Conservation (phyloP, 2,888 invertebrate genomes). For the Troglohyphantes excavatus region DNA sequence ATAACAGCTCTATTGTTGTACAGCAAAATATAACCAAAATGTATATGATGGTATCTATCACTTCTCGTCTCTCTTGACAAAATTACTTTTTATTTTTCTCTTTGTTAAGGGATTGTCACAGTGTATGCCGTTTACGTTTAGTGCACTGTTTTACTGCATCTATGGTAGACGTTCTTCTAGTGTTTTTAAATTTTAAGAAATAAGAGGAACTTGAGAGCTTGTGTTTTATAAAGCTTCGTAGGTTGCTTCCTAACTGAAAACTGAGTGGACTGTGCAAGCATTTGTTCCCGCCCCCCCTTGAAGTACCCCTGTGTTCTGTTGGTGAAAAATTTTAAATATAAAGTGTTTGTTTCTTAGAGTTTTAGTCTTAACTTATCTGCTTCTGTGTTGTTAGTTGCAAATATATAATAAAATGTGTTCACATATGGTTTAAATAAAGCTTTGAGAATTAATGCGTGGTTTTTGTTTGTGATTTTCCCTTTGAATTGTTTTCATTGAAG, state of each 20-base stretch:
- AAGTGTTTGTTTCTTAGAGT: constrained; percentile 76
- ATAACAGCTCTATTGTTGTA: constrained; percentile 74
- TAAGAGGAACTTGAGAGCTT: constrained; percentile 64
- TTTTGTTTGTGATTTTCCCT: not conserved
- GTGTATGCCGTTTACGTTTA: constrained; percentile 69
- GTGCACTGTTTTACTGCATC: constrained; percentile 75
- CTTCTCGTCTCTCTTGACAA: constrained; percentile 41
- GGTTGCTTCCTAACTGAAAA: constrained; percentile 51
- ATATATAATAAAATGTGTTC: constrained; percentile 74
- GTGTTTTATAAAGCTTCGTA: constrained; percentile 74
- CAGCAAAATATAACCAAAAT: constrained; percentile 54
- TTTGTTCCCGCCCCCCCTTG: constrained; percentile 21
- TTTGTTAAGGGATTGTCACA: constrained; percentile 53
- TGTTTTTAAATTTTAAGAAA: constrained; percentile 71
- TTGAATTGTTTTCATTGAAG: not conserved
- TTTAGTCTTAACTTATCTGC: constrained; percentile 78
- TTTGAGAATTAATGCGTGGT: constrained; percentile 59
- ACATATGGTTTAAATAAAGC: constrained; percentile 72
- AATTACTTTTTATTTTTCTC: constrained; percentile 41
- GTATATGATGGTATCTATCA: constrained; percentile 56
- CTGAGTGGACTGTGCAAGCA: constrained; percentile 31
- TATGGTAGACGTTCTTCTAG: constrained; percentile 74
- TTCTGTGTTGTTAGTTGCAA: constrained; percentile 77
- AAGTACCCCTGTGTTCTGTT: constrained; percentile 61
- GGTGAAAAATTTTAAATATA: constrained; percentile 74